phyloP scores from a whole-genome alignment of 92 coral and sea anemone species.

The Zoanthus solanderi region DNA sequence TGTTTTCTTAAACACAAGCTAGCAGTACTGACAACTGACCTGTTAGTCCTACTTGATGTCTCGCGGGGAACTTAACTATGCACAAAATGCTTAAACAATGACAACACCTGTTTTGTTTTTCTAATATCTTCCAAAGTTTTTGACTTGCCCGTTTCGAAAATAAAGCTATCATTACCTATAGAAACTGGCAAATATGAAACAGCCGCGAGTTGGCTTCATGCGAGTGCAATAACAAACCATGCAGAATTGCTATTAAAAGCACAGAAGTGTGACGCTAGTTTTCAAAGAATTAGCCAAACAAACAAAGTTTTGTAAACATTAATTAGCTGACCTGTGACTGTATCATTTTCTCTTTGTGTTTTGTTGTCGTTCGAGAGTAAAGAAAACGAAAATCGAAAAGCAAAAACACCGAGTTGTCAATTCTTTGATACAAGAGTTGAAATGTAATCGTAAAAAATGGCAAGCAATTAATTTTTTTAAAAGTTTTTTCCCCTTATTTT shows the following conservation, averaged over 20 bases:
- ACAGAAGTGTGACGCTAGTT: neutral
- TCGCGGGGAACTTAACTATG: no score
- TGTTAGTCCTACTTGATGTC: no score
- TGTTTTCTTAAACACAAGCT: no score
- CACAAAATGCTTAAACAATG: neutral
- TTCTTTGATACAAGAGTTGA: neutral
- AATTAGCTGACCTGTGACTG: constrained; percentile 5
- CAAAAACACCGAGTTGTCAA: neutral
- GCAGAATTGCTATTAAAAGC: neutral
- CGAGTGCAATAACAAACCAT: neutral
- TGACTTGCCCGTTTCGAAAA: neutral
- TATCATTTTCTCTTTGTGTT: constrained; percentile 7
- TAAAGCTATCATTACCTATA: neutral
- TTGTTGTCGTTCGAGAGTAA: neutral
- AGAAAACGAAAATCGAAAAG: neutral
- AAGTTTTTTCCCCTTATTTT: no score
- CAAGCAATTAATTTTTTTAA: neutral
- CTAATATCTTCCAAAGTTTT: neutral
- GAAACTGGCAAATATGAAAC: neutral
- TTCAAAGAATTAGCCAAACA: neutral
- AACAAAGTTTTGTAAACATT: neutral
- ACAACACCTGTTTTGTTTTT: neutral
- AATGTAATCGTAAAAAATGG: neutral
- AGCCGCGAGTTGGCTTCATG: neutral
- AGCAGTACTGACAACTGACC: no score